A percentile compares a stretch with the other conserved stretches of the same genome.
Evolutionary conservation across 2,888 invertebrate genomes (phyloP).

Genomic region (Drosophila koepferae): DNA sequence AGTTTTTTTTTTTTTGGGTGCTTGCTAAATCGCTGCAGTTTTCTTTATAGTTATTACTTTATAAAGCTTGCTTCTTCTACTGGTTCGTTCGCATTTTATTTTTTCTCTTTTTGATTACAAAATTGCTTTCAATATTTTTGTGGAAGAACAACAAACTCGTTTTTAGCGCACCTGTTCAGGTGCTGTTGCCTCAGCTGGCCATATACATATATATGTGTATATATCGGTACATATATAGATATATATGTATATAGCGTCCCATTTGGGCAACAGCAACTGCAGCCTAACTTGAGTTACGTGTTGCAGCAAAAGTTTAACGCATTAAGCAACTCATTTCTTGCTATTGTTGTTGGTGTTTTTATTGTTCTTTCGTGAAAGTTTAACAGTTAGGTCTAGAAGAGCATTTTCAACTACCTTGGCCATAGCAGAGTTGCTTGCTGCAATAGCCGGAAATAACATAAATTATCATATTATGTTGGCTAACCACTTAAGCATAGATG

Average conservation of each 20-base stretch:
- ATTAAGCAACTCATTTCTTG: slow-evolving; percentile 71
- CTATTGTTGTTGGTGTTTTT: slow-evolving; percentile 29
- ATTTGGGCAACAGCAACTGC: slow-evolving; percentile 55
- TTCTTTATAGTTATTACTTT: slow-evolving; percentile 80
- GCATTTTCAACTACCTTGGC: slow-evolving; percentile 23
- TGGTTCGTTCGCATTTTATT: slow-evolving; percentile 8
- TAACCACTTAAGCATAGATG: background rate
- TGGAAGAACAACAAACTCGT: slow-evolving; percentile 54
- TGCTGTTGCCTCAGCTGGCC: slow-evolving; percentile 24
- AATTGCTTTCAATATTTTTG: slow-evolving; percentile 78
- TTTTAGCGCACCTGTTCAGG: slow-evolving; percentile 65
- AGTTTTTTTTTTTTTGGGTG: background rate
- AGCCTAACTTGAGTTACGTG: slow-evolving; percentile 73
- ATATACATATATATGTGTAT: background rate
- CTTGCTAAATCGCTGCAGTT: slow-evolving; percentile 68
- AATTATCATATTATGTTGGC: slow-evolving; percentile 33
- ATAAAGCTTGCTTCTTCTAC: slow-evolving; percentile 59
- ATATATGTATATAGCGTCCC: slow-evolving; percentile 8
- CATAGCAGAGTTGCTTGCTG: slow-evolving; percentile 14
- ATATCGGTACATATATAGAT: background rate
- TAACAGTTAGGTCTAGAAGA: slow-evolving; percentile 13
- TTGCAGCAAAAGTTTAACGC: slow-evolving; percentile 78
- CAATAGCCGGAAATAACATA: slow-evolving; percentile 29
- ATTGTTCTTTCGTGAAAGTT: slow-evolving; percentile 51
- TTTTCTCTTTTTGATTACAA: slow-evolving; percentile 67